Evolutionary conservation across 2,888 invertebrate genomes (phyloP).

Genomic region (Exephanes ischioxanthus): DNA sequence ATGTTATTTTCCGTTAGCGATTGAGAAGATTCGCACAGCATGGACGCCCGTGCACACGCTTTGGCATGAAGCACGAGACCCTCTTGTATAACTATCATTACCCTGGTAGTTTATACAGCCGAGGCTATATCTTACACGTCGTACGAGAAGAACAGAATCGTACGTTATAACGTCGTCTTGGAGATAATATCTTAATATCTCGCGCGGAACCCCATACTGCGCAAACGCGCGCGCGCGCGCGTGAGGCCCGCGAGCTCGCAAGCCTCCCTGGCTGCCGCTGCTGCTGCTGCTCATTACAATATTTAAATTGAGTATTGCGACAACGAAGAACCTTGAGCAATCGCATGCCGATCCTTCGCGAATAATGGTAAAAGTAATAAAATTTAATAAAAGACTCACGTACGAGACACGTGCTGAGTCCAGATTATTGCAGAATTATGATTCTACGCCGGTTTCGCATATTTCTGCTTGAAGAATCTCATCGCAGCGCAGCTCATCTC

Average conservation of each 20-base stretch:
- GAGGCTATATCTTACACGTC: conserved; percentile 66
- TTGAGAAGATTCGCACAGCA: conserved; percentile 39
- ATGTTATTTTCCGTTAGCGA: conserved; percentile 50
- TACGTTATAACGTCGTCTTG: conserved; percentile 69
- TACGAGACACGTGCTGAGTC: not conserved
- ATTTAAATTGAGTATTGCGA: conserved; percentile 58
- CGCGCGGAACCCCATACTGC: conserved; percentile 64
- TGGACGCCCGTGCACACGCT: conserved; percentile 30
- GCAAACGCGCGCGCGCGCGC: conserved; percentile 14
- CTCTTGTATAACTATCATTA: conserved; percentile 75
- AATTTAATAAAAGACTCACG: conserved; percentile 22
- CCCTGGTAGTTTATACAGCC: conserved; percentile 67
- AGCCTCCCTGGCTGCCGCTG: conserved; percentile 6
- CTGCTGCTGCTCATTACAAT: conserved; percentile 51
- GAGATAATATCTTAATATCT: conserved; percentile 71
- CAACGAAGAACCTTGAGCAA: conserved; percentile 47
- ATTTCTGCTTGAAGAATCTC: not conserved
- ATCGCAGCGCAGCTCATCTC: conserved; percentile 1
- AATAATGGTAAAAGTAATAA: conserved; percentile 47
- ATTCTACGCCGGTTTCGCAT: conserved; percentile 6
- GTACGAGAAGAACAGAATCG: conserved; percentile 67
- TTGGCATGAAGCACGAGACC: conserved; percentile 54
- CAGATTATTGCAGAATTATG: conserved; percentile 30
- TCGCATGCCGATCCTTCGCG: conserved; percentile 41
- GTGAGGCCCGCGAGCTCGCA: conserved; percentile 20